Evolutionary conservation across 2,113 vertebrate genomes (phyloP), one percentile per base, ranked within the genome.

Genomic region (Myotis davidii): DNA sequence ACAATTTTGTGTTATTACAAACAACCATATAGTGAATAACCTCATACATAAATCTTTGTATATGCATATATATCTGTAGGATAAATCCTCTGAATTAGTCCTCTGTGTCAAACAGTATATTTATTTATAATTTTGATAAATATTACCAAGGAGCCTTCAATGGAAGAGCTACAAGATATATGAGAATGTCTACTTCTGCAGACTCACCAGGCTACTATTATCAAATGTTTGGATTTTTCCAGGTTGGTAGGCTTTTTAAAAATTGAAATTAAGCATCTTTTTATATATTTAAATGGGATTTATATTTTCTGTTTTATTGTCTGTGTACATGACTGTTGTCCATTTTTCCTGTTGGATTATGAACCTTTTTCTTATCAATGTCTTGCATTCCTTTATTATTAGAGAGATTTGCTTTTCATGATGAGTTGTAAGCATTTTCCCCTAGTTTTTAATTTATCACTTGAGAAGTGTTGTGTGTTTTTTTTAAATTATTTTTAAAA

Each of bases 401-500:
- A 42, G 20, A 74, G n/a, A 82, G 18, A 72, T 29, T 72, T 59
- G 6, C 14, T 83, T 61, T 61, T 59, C 84, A 61, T 91, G 42
- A 34, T 69, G 37, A 92, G 2, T 61, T 81, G 1, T 29, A 93
- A 37, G 7, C 65, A 29, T 61, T 72, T 5, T 3, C 4, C 3
- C 25, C n/a, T 14, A 72, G 50, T 94, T 50, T 81, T 34, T 54
- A 39, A 27, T 74, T 79, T 94, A 14, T 79, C 17, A 74, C 96
- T 87, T 64, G 42, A 74, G 54, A 94, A 92, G 73, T 48, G 45
- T 32, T 61, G 10, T 61, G 59, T 61, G 27, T 50, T 11, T 4
- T 87, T 94, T 92, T 91, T 4, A 64, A 64, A 32, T 32, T 67
- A 74, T 92, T 88, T 90, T 78, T 25, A 81, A 94, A 95, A 88